These are phyloP conservation scores for Procambarus virginalis DNA, from an alignment of 1,140 invertebrate genomes.

Conservation along the genomic window DNA sequence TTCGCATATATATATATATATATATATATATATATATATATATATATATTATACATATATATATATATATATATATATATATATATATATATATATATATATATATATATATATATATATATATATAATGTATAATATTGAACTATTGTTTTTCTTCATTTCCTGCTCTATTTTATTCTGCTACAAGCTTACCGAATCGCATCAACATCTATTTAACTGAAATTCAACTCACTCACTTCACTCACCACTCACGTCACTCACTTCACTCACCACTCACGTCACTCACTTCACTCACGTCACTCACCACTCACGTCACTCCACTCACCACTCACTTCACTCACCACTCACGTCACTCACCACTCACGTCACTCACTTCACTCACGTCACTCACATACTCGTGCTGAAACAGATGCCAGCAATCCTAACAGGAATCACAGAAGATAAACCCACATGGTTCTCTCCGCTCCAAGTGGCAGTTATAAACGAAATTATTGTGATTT, in stretches of 20 bases:
- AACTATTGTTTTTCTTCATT: no score
- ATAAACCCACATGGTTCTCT: constrained; percentile 1
- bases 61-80: no score
- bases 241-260: background rate
- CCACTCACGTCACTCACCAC: background rate
- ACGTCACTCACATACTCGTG: background rate
- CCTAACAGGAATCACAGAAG: background rate
- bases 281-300: background rate
- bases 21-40: no score
- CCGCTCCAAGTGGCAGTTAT: constrained; percentile 32
- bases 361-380: background rate
- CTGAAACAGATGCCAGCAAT: background rate
- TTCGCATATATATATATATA: no score
- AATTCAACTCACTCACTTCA: background rate
- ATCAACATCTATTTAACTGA: no score
- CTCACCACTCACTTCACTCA: background rate
- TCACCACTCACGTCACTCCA: background rate
- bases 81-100: no score
- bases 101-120: no score
- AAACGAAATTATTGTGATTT: constrained; percentile 43
- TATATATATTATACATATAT: no score
- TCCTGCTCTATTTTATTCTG: no score
- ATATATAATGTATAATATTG: no score
- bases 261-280: background rate
- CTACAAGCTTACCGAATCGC: no score